phyloP scores from a whole-genome alignment of 2,113 vertebrate genomes.

The Lethenteron camtschaticum region DNA sequence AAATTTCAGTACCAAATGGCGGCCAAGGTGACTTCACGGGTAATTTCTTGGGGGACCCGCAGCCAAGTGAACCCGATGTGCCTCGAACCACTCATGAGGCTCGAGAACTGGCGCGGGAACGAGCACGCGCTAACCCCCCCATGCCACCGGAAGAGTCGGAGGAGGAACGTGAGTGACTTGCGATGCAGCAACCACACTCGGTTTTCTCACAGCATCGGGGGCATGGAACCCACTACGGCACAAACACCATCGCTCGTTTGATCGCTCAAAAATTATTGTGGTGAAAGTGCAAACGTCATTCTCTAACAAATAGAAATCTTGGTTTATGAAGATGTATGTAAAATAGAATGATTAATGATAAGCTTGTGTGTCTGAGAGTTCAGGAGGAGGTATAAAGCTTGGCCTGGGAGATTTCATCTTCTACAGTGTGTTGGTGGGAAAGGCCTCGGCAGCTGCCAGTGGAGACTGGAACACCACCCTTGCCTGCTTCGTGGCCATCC shows the following conservation, averaged over 20 bases:
- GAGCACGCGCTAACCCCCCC: conserved; percentile 12
- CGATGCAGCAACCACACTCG: neutral
- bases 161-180: conserved; percentile 54
- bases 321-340: no score
- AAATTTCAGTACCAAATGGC: no score
- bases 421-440: conserved; percentile 92
- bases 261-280: no score
- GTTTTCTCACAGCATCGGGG: no score
- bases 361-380: conserved; percentile 10
- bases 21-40: no score
- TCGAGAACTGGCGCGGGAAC: conserved; percentile 7
- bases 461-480: conserved; percentile 92
- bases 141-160: conserved; percentile 38
- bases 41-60: neutral
- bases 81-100: conserved; percentile 13
- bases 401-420: conserved; percentile 99
- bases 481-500: conserved; percentile 88
- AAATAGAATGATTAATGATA: neutral
- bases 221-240: no score
- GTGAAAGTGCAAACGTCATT: no score
- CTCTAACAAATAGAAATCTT: no score
- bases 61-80: conserved; percentile 14
- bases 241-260: no score
- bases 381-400: conserved; percentile 65
- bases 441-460: conserved; percentile 65